Conservation (phyloP, 2,113 vertebrate species). For the Gallinago undulata region DNA sequence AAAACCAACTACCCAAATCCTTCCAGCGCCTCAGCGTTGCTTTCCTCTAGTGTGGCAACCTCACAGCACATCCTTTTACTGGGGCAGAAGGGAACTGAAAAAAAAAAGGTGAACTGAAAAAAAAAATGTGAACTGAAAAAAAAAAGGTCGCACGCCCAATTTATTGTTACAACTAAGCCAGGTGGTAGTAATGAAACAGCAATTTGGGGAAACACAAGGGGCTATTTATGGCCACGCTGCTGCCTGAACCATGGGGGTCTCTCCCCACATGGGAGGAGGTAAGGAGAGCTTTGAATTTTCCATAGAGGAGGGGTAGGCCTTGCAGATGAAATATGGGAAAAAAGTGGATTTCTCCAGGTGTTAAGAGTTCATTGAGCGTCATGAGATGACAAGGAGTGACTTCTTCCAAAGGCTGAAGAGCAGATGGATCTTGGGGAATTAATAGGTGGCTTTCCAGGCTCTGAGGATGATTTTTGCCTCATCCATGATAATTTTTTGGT, state of each 20-base stretch:
- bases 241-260: not conserved
- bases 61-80: not conserved
- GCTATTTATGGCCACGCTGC: not conserved
- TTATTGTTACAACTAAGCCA: slow-evolving; percentile 29
- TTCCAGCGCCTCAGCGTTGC: fast-evolving
- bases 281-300: not conserved
- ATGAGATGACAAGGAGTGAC: fast-evolving
- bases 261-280: no score
- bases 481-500: not conserved
- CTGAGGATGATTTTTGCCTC: not conserved
- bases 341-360: not conserved
- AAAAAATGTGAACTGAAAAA: not conserved
- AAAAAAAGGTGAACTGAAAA: not conserved
- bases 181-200: not conserved
- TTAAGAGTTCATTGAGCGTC: not conserved
- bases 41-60: not conserved
- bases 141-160: not conserved
- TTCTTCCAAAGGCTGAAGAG: not conserved
- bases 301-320: not conserved
- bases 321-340: not conserved
- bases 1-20: not conserved
- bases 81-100: not conserved
- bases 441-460: not conserved
- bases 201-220: not conserved
- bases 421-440: not conserved